These are phyloP conservation scores for Achatina immaculata DNA, from an alignment of 1,140 invertebrate species.

Conservation along the genomic window DNA sequence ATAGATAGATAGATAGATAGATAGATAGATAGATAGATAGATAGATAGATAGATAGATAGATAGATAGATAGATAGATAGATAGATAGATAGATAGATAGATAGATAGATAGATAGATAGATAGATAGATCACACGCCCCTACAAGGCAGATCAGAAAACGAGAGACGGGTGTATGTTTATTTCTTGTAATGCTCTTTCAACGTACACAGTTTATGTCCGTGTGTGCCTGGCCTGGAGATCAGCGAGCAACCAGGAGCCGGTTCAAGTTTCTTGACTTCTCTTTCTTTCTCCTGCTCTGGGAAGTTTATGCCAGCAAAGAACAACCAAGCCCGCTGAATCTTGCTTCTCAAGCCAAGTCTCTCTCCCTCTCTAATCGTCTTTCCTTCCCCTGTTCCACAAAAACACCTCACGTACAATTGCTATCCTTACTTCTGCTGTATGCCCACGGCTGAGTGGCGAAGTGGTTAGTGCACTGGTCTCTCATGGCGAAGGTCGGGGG, in stretches of 20 bases:
- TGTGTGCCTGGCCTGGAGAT: neutral
- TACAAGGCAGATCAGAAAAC: neutral
- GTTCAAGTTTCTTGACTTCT: conserved; percentile 10
- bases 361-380: conserved; percentile 25
- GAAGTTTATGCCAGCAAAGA: neutral
- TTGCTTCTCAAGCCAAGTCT: neutral
- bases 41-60: too few relatives aligned
- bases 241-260: neutral
- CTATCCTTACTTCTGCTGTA: too few relatives aligned
- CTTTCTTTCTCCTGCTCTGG: neutral
- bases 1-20: too few relatives aligned
- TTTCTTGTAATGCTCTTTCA: neutral
- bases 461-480: too few relatives aligned
- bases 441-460: too few relatives aligned
- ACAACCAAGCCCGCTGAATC: neutral
- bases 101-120: too few relatives aligned
- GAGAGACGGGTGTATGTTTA: neutral
- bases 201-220: neutral
- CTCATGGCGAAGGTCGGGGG: too few relatives aligned
- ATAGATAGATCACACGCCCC: too few relatives aligned
- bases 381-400: conserved; percentile 24
- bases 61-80: too few relatives aligned
- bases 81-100: too few relatives aligned
- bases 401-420: too few relatives aligned
- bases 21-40: too few relatives aligned